phyloP scores from a whole-genome alignment of 2,113 vertebrate species.

The Hippocampus zosterae region DNA sequence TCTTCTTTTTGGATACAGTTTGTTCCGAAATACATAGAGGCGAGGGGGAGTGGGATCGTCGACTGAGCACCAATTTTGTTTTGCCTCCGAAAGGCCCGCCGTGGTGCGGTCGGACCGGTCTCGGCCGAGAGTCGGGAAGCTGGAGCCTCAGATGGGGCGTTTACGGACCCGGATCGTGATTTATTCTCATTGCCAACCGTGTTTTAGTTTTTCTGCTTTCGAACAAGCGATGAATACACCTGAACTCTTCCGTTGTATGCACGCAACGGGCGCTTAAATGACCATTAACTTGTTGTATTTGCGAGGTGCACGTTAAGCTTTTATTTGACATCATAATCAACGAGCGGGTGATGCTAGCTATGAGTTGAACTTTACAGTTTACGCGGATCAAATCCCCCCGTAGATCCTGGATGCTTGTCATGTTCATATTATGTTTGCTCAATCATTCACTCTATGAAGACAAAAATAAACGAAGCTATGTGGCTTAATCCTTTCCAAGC shows the following conservation, averaged over 20 bases:
- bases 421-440: neutral
- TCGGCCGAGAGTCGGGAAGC: constrained; percentile 24
- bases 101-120: constrained; percentile 33
- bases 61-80: constrained; percentile 11
- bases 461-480: neutral
- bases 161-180: constrained; percentile 8
- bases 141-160: constrained; percentile 33
- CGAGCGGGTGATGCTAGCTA: neutral
- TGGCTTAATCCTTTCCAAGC: neutral
- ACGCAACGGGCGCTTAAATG: neutral
- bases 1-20: neutral
- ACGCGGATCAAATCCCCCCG: neutral
- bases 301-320: neutral
- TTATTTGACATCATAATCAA: neutral
- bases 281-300: neutral
- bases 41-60: neutral
- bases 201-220: neutral
- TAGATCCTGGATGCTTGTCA: neutral
- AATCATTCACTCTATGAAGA: neutral
- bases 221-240: neutral
- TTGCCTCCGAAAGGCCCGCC: constrained; percentile 27
- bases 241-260: neutral
- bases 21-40: neutral
- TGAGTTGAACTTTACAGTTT: neutral
- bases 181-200: neutral